Base-by-base conservation (phyloP, 23 tunicate genomes). In the Trididemnum nubilum region DNA sequence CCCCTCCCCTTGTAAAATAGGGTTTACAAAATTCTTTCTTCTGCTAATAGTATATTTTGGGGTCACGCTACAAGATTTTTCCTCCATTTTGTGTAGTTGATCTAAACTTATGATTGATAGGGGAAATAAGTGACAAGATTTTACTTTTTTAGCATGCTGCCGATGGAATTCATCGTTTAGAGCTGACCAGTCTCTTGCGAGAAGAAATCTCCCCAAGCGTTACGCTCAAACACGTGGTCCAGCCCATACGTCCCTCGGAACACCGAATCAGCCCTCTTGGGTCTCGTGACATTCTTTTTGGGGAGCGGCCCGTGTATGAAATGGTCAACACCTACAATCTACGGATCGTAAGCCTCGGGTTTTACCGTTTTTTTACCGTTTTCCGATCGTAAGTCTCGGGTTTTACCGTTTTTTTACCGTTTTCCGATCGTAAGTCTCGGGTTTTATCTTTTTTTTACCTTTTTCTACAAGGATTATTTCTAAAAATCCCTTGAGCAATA, bases 251-350 rank as follows among this genome's bases (percentile, higher is more conserved):
- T 29, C 93, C 98, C 3, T 35, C 49, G 30, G 85, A 79, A 5
- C 88, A 80, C 36, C 36, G 27, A 34, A 76, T 93, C 2, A 36
- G 87, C 0, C 89, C 98, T 0, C 81, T 88, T 44, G 58, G 85
- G 21, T 44, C 72, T 25, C 66, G 98, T 1, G 98, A 93, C 73
- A 22, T 72, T 29, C 83, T 87, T 26, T 66, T 71, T 7, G 89
- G 93, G 21, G 89, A 82, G 24, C 83, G 85, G 35, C 93, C 93
- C 4, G 24, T 84, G 36, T 93, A 87, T 51, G 87, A 87, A 40
- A 73, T 93, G 86, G 74, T 93, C 83, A 93, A 93, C 83, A 83
- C 84, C 5, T 93, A 93, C 81, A 87, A 36, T 44, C 67, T 88
- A 24, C 83, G 71, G n/a, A 33, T 93, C 69, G 98, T 93, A 58